Evolutionary conservation across 2,113 vertebrate genomes (phyloP), one percentile per base, ranked within the genome.

Genomic region (Bos javanicus): DNA sequence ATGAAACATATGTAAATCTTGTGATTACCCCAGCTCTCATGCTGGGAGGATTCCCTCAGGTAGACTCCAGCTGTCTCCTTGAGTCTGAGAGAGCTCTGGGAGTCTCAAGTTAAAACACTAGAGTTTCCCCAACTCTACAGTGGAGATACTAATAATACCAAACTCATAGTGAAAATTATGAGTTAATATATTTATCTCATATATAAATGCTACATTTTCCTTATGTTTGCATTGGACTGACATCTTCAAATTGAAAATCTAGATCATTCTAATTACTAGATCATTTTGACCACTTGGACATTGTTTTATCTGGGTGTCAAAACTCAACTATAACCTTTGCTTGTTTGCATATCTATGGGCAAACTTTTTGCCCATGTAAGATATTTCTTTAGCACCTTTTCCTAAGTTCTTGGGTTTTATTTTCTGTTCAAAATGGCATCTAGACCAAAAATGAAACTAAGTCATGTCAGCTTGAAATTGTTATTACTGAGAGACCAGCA

Each of bases 351-450:
- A 86, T n/a, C 6, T 59, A 7, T 64, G n/a, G 5, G 0, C 43
- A 87, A 78, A 60, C 4, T 28, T n/a, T 81, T 94, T 21, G n/a
- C 14, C 43, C 36, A 4, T 59, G 91, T 30, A 30, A 84, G 48
- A 87, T 39, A 10, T 90, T 46, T 87, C 28, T 46, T 92, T 48
- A 56, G 16, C 7, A n/a, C 11, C 21, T 74, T 95, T 88, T 84
- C 21, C 21, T 84, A 93, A 87, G 46, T 67, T 50, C 16, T 12
- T 74, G 2, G 1, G 4, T 84, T 48, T 81, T 80, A 19, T 54
- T 76, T 88, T 87, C 17, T 83, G 6, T 97, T 96, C 9, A 25
- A 80, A 92, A 59, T 87, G 48, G 7, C 23, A 95, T 46, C 60
- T 97, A 33, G 19, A 43, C 11, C 26, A 89, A 50, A 90, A 14